These are phyloP conservation scores for Ormyrus labotus DNA, from an alignment of 2,888 invertebrate species.

Conservation along the genomic window DNA sequence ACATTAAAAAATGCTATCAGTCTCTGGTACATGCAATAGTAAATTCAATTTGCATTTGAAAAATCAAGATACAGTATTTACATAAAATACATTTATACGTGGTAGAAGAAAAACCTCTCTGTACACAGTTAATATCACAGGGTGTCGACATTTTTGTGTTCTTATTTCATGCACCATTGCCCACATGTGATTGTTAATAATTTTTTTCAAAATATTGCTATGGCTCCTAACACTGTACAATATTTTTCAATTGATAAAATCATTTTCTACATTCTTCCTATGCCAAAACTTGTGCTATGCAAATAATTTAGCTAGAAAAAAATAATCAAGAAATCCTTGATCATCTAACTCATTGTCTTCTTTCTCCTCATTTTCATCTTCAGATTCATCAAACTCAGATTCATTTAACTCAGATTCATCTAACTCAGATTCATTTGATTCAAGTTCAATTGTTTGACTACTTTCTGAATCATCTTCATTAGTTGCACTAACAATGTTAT, in stretches of 20 bases:
- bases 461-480: neutral
- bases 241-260: slow-evolving; percentile 9
- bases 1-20: slow-evolving; percentile 45
- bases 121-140: slow-evolving; percentile 46
- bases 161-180: neutral
- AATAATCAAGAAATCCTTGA: slow-evolving; percentile 68
- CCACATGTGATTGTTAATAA: slow-evolving; percentile 3
- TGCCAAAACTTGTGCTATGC: slow-evolving; percentile 61
- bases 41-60: slow-evolving; percentile 33
- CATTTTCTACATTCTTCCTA: slow-evolving; percentile 29
- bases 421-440: slow-evolving; percentile 21
- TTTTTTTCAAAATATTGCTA: slow-evolving; percentile 15
- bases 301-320: slow-evolving; percentile 69
- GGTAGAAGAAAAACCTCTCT: slow-evolving; percentile 25
- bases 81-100: slow-evolving; percentile 52
- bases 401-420: slow-evolving; percentile 34
- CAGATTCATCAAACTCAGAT: neutral
- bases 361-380: slow-evolving; percentile 33
- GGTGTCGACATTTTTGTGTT: slow-evolving; percentile 25
- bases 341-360: slow-evolving; percentile 59
- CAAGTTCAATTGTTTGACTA: neutral
- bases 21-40: slow-evolving; percentile 35
- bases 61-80: slow-evolving; percentile 46
- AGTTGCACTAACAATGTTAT: neutral
- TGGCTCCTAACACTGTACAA: neutral